Evolutionary conservation across 2,113 vertebrate genomes (phyloP).

Genomic region (Illadopsis cleaveri): DNA sequence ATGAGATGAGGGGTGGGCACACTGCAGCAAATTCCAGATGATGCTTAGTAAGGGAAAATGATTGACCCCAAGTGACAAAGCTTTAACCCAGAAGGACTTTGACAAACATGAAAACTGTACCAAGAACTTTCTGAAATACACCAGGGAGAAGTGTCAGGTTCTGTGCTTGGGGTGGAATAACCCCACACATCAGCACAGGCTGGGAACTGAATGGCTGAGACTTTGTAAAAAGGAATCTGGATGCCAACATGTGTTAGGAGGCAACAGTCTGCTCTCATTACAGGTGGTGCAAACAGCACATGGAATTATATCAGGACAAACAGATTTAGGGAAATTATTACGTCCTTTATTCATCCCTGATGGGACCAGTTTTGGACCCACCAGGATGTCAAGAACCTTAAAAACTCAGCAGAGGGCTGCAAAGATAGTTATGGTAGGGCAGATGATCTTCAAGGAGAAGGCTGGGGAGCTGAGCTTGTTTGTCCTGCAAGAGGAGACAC

Average conservation of each 20-base stretch:
- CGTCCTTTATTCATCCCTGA: not conserved
- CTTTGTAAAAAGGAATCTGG: not conserved
- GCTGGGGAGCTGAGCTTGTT: not conserved
- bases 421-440: not conserved
- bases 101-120: not conserved
- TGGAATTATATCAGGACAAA: not conserved
- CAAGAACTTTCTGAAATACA: not conserved
- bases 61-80: not conserved
- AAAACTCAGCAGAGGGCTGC: not conserved
- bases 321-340: not conserved
- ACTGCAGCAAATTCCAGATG: not conserved
- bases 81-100: not conserved
- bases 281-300: not conserved
- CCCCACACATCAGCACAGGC: not conserved
- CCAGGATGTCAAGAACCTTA: not conserved
- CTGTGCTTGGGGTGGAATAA: not conserved
- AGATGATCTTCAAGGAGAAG: not conserved
- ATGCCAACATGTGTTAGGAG: not conserved
- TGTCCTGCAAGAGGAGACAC: not conserved
- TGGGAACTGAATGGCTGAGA: not conserved
- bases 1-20: not conserved
- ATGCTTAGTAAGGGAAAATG: not conserved
- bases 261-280: not conserved
- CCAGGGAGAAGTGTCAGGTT: not conserved
- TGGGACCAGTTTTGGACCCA: not conserved